Conservation (phyloP, 2,888 invertebrate genomes). For the Biston betularia region DNA sequence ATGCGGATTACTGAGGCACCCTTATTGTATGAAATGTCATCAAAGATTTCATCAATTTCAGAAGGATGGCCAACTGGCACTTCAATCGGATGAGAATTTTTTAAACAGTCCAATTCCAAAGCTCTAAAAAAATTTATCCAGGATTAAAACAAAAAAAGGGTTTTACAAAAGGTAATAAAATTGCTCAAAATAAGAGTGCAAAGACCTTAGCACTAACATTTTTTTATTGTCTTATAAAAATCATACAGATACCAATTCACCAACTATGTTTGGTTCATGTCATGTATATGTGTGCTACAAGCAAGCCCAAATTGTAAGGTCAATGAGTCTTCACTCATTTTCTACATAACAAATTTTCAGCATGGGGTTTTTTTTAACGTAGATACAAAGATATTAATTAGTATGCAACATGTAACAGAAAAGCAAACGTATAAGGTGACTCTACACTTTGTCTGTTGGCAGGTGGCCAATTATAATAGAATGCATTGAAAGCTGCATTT, state of each 20-base stretch:
- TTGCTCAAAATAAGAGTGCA: no score
- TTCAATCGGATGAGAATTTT: slow-evolving; percentile 98
- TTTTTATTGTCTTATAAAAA: no score
- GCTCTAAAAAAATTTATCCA: slow-evolving; percentile 84
- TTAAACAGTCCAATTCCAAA: slow-evolving; percentile 93
- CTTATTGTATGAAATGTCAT: slow-evolving; percentile 98
- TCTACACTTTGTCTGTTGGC: slow-evolving; percentile 51
- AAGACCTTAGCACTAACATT: no score
- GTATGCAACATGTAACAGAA: slow-evolving; percentile 33
- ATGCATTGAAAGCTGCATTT: slow-evolving; percentile 20
- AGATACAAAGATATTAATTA: no score
- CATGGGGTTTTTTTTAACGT: no score
- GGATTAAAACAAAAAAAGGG: slow-evolving; percentile 4
- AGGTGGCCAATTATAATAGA: slow-evolving; percentile 45
- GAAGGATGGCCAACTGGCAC: slow-evolving; percentile 97
- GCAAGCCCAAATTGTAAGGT: no score
- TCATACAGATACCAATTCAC: no score
- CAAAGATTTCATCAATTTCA: slow-evolving; percentile 99
- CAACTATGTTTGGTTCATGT: no score
- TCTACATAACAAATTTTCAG: no score
- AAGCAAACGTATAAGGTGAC: slow-evolving; percentile 46
- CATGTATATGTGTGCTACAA: no score
- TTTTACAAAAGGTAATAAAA: no score
- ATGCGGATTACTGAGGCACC: slow-evolving; percentile 98
- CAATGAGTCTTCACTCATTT: no score